phyloP scores from a whole-genome alignment of 2,888 invertebrate species.

The Bombylius major region DNA sequence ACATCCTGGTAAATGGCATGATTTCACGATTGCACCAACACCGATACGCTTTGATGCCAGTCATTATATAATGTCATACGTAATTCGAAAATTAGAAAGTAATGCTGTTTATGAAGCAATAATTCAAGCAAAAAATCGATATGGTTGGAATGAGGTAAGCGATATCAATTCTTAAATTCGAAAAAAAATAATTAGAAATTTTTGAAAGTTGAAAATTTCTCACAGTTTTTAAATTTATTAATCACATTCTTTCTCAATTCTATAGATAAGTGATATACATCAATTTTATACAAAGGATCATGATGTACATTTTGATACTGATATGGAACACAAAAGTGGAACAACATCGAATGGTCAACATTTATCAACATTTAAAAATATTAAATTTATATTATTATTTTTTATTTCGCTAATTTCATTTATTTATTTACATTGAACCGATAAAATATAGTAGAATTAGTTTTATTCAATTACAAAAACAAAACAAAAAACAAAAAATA shows the following conservation, averaged over 20 bases:
- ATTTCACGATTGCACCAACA: constrained; percentile 37
- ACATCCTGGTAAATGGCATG: constrained; percentile 59
- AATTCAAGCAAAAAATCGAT: constrained; percentile 60
- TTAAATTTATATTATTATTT: neutral
- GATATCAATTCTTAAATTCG: constrained; percentile 1
- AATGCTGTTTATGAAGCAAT: constrained; percentile 60
- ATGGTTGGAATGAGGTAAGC: constrained; percentile 56
- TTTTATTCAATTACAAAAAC: too few relatives aligned
- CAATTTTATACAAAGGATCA: constrained; percentile 58
- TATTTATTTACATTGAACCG: too few relatives aligned
- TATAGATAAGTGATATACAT: constrained; percentile 57
- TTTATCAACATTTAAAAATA: neutral
- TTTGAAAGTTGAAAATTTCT: too few relatives aligned
- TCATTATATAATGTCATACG: constrained; percentile 49
- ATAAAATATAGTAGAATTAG: too few relatives aligned
- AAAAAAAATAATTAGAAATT: too few relatives aligned
- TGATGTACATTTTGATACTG: constrained; percentile 34
- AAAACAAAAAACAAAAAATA: too few relatives aligned
- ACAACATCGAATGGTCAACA: constrained; percentile 16
- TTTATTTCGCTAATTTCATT: too few relatives aligned
- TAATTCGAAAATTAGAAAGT: constrained; percentile 49
- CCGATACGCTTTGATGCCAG: constrained; percentile 31
- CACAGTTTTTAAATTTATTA: too few relatives aligned
- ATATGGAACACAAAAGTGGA: constrained; percentile 38
- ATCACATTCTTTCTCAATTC: constrained; percentile 8